Conservation (phyloP, 1,140 invertebrate genomes). For the Platyscapa corneri region DNA sequence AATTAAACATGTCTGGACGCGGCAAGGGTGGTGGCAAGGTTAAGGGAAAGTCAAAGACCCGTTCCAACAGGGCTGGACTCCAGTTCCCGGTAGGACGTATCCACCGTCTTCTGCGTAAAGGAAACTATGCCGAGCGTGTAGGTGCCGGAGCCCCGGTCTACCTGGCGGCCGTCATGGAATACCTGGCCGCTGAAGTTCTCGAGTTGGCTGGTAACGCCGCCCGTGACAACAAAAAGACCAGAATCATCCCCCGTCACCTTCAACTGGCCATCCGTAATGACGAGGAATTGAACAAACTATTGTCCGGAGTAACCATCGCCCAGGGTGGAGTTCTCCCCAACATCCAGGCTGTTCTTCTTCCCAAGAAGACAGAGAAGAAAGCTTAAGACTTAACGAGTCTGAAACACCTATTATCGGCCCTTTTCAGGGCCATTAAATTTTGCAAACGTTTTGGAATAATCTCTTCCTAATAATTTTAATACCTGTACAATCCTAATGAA, state of each 20-base stretch:
- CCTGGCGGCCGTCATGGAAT: conserved; percentile 79
- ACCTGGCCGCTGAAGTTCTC: conserved; percentile 82
- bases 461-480: no score
- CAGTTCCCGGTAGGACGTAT: conserved; percentile 62
- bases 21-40: conserved; percentile 79
- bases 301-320: conserved; percentile 77
- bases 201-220: conserved; percentile 75
- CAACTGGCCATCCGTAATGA: conserved; percentile 16
- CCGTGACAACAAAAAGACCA: conserved; percentile 75
- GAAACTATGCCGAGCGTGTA: conserved; percentile 80
- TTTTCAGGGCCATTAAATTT: conserved; percentile 9
- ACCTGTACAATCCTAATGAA: no score
- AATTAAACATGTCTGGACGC: conserved; percentile 68
- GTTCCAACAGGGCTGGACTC: conserved; percentile 80
- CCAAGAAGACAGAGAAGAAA: conserved; percentile 74
- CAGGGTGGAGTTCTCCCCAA: conserved; percentile 63
- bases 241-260: background rate
- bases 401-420: background rate
- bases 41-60: conserved; percentile 78
- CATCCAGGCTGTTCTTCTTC: conserved; percentile 58
- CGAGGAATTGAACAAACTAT: conserved; percentile 2
- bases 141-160: conserved; percentile 81
- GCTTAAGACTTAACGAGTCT: background rate
- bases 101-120: conserved; percentile 75
- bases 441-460: no score